Conservation (phyloP, 2,888 invertebrate species). For the Drosophila planitibia region DNA sequence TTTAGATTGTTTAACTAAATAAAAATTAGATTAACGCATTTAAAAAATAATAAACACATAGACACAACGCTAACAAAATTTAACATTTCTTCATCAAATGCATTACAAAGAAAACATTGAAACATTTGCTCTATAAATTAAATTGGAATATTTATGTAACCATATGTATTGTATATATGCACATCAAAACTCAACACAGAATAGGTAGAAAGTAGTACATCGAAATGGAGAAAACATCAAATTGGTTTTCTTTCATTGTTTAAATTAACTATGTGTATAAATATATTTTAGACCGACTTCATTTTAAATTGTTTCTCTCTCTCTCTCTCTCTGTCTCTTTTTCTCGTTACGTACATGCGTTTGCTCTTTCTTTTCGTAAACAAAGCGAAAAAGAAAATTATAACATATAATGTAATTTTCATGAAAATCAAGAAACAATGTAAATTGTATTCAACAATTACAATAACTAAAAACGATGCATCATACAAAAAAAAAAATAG, state of each 20-base stretch:
- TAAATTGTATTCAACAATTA: slow-evolving; percentile 34
- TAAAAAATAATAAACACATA: slow-evolving; percentile 51
- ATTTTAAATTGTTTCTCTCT: background rate
- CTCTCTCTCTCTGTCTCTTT: background rate
- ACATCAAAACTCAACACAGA: slow-evolving; percentile 36
- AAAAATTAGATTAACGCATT: slow-evolving; percentile 45
- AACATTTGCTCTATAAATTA: slow-evolving; percentile 56
- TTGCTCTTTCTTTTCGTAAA: slow-evolving; percentile 15
- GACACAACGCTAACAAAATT: slow-evolving; percentile 59
- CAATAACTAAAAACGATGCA: slow-evolving; percentile 68
- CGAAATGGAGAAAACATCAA: slow-evolving; percentile 34
- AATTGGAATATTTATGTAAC: slow-evolving; percentile 53
- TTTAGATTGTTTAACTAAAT: slow-evolving; percentile 41
- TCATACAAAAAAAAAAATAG: slow-evolving; percentile 37
- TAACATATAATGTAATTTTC: slow-evolving; percentile 12
- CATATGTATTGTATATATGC: slow-evolving; percentile 16
- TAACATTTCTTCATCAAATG: slow-evolving; percentile 65
- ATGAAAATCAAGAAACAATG: slow-evolving; percentile 26
- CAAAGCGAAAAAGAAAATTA: slow-evolving; percentile 9
- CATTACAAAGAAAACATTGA: slow-evolving; percentile 46
- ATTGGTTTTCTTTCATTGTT: slow-evolving; percentile 12
- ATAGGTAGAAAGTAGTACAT: slow-evolving; percentile 27
- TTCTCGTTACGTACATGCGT: slow-evolving; percentile 43
- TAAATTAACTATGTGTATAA: slow-evolving; percentile 36
- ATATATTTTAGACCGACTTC: slow-evolving; percentile 20